A percentile compares a stretch with the other conserved stretches of the same genome.
Evolutionary conservation across 2,113 vertebrate genomes (phyloP).

Genomic region (Corvus hawaiiensis): DNA sequence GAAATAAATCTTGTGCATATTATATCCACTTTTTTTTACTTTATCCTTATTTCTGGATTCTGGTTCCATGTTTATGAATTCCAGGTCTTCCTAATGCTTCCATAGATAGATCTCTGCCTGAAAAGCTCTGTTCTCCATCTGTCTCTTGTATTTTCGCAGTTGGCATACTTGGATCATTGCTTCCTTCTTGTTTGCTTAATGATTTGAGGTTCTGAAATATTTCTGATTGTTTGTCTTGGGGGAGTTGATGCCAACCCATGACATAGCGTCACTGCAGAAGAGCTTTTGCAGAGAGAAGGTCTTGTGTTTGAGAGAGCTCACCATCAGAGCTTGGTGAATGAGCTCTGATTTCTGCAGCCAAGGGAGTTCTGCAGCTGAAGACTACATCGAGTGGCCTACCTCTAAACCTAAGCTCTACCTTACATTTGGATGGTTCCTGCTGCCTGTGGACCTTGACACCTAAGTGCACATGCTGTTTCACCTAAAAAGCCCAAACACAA

Average conservation of each 20-base stretch:
- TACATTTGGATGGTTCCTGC: background rate
- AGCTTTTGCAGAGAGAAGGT: background rate
- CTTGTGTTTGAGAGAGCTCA: background rate
- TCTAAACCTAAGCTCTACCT: background rate
- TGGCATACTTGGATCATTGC: background rate
- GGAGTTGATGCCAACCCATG: background rate
- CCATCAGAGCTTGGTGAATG: background rate
- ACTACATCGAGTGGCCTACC: background rate
- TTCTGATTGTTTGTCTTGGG: background rate
- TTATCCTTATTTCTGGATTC: background rate
- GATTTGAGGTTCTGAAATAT: background rate
- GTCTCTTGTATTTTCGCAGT: background rate
- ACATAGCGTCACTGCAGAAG: background rate
- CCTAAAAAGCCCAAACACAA: background rate
- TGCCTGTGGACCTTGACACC: background rate
- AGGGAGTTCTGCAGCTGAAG: background rate
- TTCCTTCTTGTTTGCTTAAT: slow-evolving; percentile 7
- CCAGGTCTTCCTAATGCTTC: background rate
- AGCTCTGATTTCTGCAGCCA: background rate
- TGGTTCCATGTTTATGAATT: background rate
- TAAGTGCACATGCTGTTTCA: background rate
- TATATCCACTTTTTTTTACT: background rate
- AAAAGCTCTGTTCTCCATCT: background rate
- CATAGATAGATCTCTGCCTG: background rate
- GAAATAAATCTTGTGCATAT: background rate